phyloP scores from a whole-genome alignment of 2,113 vertebrate genomes.

The Anolis sagrei region DNA sequence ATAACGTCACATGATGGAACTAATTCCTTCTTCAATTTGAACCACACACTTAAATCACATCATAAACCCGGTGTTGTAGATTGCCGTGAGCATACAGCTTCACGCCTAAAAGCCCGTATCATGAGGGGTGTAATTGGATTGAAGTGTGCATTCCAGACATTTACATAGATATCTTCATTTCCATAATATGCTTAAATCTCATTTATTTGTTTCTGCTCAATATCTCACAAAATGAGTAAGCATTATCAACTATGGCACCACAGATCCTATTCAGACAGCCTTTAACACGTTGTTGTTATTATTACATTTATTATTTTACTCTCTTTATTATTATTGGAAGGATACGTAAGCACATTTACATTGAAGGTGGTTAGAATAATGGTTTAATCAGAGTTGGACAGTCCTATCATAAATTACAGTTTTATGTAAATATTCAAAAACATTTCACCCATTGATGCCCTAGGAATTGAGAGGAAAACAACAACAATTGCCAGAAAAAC shows the following conservation, averaged over 20 bases:
- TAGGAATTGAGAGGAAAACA: no score
- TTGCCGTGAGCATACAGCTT: not conserved
- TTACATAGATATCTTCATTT: not conserved
- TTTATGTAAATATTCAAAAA: no score
- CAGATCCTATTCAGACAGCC: not conserved
- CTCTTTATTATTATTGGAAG: no score
- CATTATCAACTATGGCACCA: not conserved
- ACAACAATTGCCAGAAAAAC: no score
- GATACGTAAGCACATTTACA: no score
- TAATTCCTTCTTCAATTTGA: not conserved
- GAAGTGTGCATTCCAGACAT: not conserved
- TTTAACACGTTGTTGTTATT: no score
- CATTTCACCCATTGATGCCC: no score
- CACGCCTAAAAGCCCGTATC: not conserved
- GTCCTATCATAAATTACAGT: no score
- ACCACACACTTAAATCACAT: slow-evolving; percentile 2
- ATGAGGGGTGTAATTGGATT: not conserved
- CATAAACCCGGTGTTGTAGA: not conserved
- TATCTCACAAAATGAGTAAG: not conserved
- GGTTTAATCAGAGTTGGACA: no score
- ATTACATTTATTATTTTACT: no score
- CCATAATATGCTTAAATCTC: not conserved
- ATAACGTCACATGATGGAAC: not conserved
- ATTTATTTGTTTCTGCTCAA: not conserved
- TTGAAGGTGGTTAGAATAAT: no score